Base-by-base conservation (phyloP, 2,797 vertebrate species). In the Hypotaenidia okinawae region DNA sequence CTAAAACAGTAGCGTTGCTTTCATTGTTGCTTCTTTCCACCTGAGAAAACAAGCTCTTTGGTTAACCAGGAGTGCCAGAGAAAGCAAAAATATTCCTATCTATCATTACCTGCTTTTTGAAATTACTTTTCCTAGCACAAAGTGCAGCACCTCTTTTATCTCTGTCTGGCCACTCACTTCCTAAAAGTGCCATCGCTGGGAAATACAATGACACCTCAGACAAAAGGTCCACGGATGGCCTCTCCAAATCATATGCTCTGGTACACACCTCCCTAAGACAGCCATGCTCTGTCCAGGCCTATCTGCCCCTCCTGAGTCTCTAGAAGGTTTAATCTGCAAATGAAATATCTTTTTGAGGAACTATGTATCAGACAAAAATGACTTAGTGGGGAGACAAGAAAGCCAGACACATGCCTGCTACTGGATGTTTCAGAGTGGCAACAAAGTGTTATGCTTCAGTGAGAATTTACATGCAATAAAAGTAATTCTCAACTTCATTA, bases 31-130 rank as follows among this genome's bases (percentile, higher is more conserved):
- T 64, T 59, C 61, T 68, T 91, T 77, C 75, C 62, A 81, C 55
- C 51, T 76, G 62, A 87, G 63, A 89, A 92, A 90, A 94, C 66
- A 93, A 91, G 13, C 27, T 19, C 16, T 85, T 74, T 17, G 22
- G 62, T 87, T 93, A 92, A 85, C 33, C 33, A 83, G 27, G 41
- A 89, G 17, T 41, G 27, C 37, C 68, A 87, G 39, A 59, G 41
- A 93, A 95, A 87, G 37, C 49, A 87, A 95, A 87, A 93, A 82
- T 59, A 92, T 43, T 68, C 61, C 51, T 85, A 33, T 80, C 41
- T 25, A 72, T 64, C 78, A 54, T 64, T 45, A 90, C n/a, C 54
- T 80, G 54, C 24, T 25, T 41, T 93, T 66, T 82, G 11, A 89
- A 90, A 89, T 59, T 0, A 49, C 23, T 73, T 82, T 84, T 88